phyloP scores from a whole-genome alignment of 2,797 vertebrate species.

The Peromyscus eremicus region DNA sequence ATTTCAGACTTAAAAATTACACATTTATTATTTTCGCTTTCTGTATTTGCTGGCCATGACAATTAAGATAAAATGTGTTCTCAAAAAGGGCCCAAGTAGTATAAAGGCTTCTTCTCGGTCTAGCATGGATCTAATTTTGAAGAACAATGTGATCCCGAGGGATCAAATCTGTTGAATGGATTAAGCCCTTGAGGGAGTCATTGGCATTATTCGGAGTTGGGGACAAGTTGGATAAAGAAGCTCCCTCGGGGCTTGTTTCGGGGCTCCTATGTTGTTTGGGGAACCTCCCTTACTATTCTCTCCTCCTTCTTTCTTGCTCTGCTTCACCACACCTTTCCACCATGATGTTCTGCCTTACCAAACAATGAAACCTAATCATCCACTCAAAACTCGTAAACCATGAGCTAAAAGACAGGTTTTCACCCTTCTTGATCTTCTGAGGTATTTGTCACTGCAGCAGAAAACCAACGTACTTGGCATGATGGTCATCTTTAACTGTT shows the following conservation, averaged over 20 bases:
- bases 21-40: conserved; percentile 24
- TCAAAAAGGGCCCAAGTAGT: not conserved
- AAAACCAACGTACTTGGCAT: not conserved
- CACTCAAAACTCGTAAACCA: not conserved
- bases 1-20: conserved; percentile 23
- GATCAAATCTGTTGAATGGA: not conserved
- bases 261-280: not conserved
- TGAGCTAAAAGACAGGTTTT: not conserved
- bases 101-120: not conserved
- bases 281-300: not conserved
- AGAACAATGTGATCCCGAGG: not conserved
- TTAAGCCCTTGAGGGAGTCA: not conserved
- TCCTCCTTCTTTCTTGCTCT: too few species aligned
- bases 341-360: not conserved
- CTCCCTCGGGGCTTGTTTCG: too few species aligned
- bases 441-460: not conserved
- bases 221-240: not conserved
- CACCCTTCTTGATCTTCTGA: not conserved
- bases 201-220: not conserved
- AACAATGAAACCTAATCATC: not conserved
- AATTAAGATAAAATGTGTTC: not conserved
- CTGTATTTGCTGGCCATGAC: not conserved
- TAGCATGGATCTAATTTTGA: not conserved
- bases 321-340: not conserved
- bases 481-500: not conserved